Evolutionary conservation across 1,140 invertebrate species (phyloP), one percentile per base, ranked within the genome.

Genomic region (Drosophila serrata): DNA sequence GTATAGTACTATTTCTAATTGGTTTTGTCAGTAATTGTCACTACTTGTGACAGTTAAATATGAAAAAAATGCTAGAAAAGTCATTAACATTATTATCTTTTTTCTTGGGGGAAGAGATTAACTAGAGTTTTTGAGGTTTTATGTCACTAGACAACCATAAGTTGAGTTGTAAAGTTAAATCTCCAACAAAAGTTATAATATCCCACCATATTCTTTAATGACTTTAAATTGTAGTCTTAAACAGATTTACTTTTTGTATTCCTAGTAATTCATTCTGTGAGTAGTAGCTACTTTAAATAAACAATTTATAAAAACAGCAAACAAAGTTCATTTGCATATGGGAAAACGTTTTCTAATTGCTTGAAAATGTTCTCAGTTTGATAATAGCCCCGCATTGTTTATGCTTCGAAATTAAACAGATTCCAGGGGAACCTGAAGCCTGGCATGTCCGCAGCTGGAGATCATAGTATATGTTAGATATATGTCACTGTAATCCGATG

Each of bases 401-500:
- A 72, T 33, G 22, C 15, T 24, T 4, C 24, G 24, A 4, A 24
- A 4, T 24, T 24, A 4, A 24, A 24, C 22, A 31, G 53, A 37
- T 31, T 72, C 17, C 13, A 24, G 4, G 37, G 27, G 15, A 7
- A 67, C 39, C 27, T 27, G 27, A 39, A 31, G 51, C 64, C 9
- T 19, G 7, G 33, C 37, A 70, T 57, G 51, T 24, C 11, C 51
- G 27, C 65, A 51, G 65, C 45, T 69, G 60, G 65, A 57, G n/a
- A 57, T 40, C 40, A 6, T 46, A 5, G n/a, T 49, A 49, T 31
- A n/a, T 4, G 49, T 42, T 3, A 33, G 4, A 48, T 68, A 22
- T 72, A 8, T 64, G 68, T 59, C 65, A 72, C 46, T 45, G 46
- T 29, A 67, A 67, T 69, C 46, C 24, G 35, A 49, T 12, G 43